These are phyloP conservation scores for Monomorium pharaonis DNA, from an alignment of 1,140 invertebrate species.

Conservation along the genomic window DNA sequence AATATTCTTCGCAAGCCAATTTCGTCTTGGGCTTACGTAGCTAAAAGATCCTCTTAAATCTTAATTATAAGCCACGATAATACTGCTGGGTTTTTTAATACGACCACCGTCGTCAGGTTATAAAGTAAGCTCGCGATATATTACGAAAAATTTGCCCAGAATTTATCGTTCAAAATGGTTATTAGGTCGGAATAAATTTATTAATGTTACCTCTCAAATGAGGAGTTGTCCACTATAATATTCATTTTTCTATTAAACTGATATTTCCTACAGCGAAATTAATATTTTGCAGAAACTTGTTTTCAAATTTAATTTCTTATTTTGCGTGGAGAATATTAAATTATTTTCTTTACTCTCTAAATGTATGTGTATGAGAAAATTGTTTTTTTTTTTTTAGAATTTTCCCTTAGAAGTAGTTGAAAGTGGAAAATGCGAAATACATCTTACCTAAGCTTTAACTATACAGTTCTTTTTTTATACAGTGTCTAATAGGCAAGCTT, in stretches of 20 bases:
- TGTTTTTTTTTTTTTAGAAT: background rate
- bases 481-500: background rate
- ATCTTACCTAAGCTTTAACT: background rate
- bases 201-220: background rate
- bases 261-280: background rate
- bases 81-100: constrained; percentile 39
- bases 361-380: too few relatives aligned
- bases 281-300: background rate
- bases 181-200: constrained; percentile 37
- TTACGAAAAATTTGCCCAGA: constrained; percentile 34
- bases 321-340: background rate
- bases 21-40: constrained; percentile 44
- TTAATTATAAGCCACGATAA: constrained; percentile 57
- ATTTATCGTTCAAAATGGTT: constrained; percentile 29
- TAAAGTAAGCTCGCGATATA: constrained; percentile 30
- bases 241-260: background rate
- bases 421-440: background rate
- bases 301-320: background rate
- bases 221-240: background rate
- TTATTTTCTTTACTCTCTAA: background rate
- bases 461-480: background rate
- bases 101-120: constrained; percentile 42
- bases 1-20: constrained; percentile 51
- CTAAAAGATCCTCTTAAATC: constrained; percentile 58
- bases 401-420: background rate